Conservation (phyloP, 1,140 invertebrate genomes). For the Leptinotarsa undecemlineata region DNA sequence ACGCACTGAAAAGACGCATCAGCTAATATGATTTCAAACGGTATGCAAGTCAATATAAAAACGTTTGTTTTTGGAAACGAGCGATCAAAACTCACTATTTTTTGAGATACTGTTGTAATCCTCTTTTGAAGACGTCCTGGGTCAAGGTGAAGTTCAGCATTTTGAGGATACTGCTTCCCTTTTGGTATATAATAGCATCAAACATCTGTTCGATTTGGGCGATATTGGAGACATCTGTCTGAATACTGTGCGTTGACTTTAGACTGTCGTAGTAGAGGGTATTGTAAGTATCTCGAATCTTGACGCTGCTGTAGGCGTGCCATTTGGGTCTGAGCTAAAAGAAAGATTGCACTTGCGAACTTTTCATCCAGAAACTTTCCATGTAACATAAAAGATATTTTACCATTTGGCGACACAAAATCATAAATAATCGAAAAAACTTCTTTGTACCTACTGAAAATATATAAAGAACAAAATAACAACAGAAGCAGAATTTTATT, state of each 20-base stretch:
- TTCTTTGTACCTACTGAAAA: too few species aligned
- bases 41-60: too few species aligned
- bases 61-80: not conserved
- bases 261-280: slow-evolving; percentile 46
- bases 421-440: too few species aligned
- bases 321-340: slow-evolving; percentile 46
- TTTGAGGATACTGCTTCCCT: slow-evolving; percentile 58
- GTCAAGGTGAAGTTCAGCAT: slow-evolving; percentile 69
- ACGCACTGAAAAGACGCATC: slow-evolving; percentile 35
- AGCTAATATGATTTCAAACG: too few species aligned
- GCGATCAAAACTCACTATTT: slow-evolving; percentile 48
- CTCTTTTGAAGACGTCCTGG: slow-evolving; percentile 60
- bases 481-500: too few species aligned
- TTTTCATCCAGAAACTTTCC: too few species aligned
- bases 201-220: slow-evolving; percentile 48
- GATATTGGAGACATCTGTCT: slow-evolving; percentile 41
- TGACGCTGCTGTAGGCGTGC: slow-evolving; percentile 45
- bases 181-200: slow-evolving; percentile 43
- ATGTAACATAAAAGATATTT: too few species aligned
- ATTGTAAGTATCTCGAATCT: slow-evolving; percentile 44
- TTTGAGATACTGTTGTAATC: slow-evolving; percentile 60
- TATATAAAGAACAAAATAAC: too few species aligned
- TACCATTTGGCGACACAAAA: too few species aligned
- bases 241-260: slow-evolving; percentile 46
- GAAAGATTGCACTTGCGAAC: not conserved